A percentile compares a stretch with the other conserved stretches of the same genome.
phyloP scores from a whole-genome alignment of 1,140 invertebrate species.

The Heliothis virescens region DNA sequence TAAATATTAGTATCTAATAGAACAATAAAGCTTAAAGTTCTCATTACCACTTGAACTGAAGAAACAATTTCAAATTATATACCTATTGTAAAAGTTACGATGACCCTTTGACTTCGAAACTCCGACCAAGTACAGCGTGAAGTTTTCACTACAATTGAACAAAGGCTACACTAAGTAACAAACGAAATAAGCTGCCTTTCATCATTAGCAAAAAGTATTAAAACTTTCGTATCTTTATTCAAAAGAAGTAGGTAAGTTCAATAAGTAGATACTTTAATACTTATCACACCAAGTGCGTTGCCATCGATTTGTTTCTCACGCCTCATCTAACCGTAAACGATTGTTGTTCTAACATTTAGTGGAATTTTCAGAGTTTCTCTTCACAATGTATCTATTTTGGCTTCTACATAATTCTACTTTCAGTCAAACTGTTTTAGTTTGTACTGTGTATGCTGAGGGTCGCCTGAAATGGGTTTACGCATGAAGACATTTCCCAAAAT shows the following conservation, averaged over 20 bases:
- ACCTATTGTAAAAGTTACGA: constrained; percentile 2
- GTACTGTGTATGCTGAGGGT: background rate
- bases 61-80: background rate
- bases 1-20: background rate
- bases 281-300: background rate
- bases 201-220: background rate
- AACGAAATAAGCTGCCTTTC: background rate
- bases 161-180: background rate
- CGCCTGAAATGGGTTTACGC: background rate
- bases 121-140: background rate
- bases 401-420: constrained; percentile 29
- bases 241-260: background rate
- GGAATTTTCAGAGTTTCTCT: constrained; percentile 30
- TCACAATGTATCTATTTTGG: constrained; percentile 24
- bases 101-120: constrained; percentile 4
- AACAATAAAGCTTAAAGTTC: constrained; percentile 15
- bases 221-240: background rate
- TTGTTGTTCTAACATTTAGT: constrained; percentile 35
- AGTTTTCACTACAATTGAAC: background rate
- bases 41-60: constrained; percentile 9
- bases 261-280: background rate
- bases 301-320: constrained; percentile 16
- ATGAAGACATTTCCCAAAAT: background rate
- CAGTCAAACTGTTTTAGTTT: constrained; percentile 40
- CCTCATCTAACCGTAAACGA: constrained; percentile 35